These are phyloP conservation scores for Eleginops maclovinus DNA, from an alignment of 2,113 vertebrate species.

Conservation along the genomic window DNA sequence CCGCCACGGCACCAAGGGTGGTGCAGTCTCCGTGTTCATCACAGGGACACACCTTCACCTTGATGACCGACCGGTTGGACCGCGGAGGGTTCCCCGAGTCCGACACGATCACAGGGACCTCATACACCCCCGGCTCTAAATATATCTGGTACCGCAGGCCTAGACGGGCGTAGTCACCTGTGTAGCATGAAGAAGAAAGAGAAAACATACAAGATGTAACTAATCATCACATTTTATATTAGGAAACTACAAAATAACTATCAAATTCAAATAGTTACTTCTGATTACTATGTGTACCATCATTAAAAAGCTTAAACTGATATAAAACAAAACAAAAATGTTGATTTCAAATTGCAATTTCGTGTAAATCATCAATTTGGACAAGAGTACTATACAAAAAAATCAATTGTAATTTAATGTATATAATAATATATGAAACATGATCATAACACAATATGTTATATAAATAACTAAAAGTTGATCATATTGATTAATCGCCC, in stretches of 20 bases:
- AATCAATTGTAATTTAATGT: not conserved
- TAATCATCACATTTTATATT: not conserved
- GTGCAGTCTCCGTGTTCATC: slow-evolving; percentile 96
- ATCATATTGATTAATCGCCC: not conserved
- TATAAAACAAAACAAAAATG: too few relatives aligned
- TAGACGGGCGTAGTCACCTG: slow-evolving; percentile 94
- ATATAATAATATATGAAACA: not conserved
- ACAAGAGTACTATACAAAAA: not conserved
- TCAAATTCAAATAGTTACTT: too few relatives aligned
- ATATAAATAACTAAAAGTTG: not conserved
- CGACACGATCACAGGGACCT: slow-evolving; percentile 91
- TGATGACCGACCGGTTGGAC: slow-evolving; percentile 93
- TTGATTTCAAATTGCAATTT: not conserved
- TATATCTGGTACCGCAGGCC: slow-evolving; percentile 89
- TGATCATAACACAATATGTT: not conserved
- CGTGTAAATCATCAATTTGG: not conserved
- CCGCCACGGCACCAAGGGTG: slow-evolving; percentile 89
- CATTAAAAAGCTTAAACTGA: not conserved
- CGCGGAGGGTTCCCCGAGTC: slow-evolving; percentile 96
- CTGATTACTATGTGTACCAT: not conserved
- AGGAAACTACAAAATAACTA: not conserved
- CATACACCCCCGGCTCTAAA: slow-evolving; percentile 93
- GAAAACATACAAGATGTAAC: not conserved
- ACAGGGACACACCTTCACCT: slow-evolving; percentile 96
- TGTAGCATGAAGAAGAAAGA: not conserved